A percentile compares a stretch with the other conserved stretches of the same genome.
These are phyloP conservation scores for Sarcoramphus papa DNA, from an alignment of 2,797 vertebrate genomes.

Conservation along the genomic window DNA sequence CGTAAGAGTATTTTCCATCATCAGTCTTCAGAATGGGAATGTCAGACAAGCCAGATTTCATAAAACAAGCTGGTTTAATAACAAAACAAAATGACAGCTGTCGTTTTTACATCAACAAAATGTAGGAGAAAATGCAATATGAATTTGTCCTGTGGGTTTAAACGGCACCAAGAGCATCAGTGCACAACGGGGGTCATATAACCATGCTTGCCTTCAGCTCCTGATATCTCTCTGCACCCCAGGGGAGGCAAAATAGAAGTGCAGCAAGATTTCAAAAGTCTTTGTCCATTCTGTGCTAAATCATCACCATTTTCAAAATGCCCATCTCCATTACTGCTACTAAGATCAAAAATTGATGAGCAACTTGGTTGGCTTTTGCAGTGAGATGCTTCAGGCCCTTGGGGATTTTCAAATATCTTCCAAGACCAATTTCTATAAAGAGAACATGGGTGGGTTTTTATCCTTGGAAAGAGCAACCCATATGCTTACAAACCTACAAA, in stretches of 20 bases:
- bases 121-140: rapidly evolving
- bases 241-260: not conserved
- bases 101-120: not conserved
- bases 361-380: not conserved
- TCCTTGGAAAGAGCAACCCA: not conserved
- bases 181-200: rapidly evolving
- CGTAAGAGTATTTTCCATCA: not conserved
- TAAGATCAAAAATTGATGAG: not conserved
- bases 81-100: not conserved
- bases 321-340: not conserved
- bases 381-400: not conserved
- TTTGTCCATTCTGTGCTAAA: not conserved
- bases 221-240: not conserved
- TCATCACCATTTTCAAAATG: not conserved
- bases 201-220: not conserved
- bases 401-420: not conserved
- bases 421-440: not conserved
- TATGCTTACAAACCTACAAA: not conserved
- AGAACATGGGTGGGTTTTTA: rapidly evolving
- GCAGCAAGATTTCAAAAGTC: not conserved
- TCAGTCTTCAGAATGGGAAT: not conserved
- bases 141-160: not conserved
- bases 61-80: not conserved
- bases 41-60: not conserved
- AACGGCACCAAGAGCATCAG: not conserved